Conservation (phyloP, 1,140 invertebrate species). For the Drosophila paulistorum region DNA sequence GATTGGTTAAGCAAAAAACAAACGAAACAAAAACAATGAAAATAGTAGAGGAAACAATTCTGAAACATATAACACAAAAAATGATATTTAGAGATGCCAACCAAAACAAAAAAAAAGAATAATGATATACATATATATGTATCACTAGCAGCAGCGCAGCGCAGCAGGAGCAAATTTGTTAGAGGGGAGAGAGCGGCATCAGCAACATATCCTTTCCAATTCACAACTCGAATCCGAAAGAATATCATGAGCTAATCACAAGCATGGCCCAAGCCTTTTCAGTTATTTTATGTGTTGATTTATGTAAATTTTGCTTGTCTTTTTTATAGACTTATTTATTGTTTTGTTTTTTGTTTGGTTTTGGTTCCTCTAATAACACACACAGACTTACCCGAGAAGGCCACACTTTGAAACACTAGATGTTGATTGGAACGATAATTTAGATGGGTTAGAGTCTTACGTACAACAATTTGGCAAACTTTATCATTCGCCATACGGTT, state of each 20-base stretch:
- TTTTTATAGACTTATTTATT: conserved; percentile 20
- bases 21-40: not conserved
- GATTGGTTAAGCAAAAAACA: conserved; percentile 24
- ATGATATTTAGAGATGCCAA: conserved; percentile 24
- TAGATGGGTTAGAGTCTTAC: conserved; percentile 80
- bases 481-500: conserved; percentile 46
- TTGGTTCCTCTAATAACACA: conserved; percentile 50
- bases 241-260: conserved; percentile 25
- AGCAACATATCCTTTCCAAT: not conserved
- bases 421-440: conserved; percentile 84
- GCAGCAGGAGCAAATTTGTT: conserved; percentile 14
- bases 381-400: conserved; percentile 93
- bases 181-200: not conserved
- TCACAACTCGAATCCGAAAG: not conserved
- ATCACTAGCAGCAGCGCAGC: not conserved
- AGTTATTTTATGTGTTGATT: not conserved
- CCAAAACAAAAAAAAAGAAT: not conserved
- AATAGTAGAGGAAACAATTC: not conserved
- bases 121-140: too few relatives aligned
- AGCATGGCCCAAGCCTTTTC: conserved; percentile 15
- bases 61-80: conserved; percentile 12
- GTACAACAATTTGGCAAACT: conserved; percentile 79
- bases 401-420: conserved; percentile 96
- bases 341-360: conserved; percentile 16
- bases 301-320: not conserved